Evolutionary conservation across 2,113 vertebrate species (phyloP), one percentile per base, ranked within the genome.

Genomic region (Stigmatopora nigra): DNA sequence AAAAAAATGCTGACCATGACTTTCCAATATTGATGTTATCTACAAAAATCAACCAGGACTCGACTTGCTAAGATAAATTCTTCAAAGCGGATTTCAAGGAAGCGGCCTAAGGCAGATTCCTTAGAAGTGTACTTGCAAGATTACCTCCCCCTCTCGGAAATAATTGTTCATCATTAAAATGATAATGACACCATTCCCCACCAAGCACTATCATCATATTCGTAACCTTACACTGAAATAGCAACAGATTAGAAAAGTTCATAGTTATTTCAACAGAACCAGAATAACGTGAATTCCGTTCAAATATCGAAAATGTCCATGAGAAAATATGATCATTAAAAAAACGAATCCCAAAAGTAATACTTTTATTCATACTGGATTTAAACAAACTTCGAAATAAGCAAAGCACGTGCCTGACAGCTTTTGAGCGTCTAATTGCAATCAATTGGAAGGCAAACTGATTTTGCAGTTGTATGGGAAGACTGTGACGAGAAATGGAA

Each of bases 11-110:
- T 19, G 41, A 71, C 31, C 20, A 51, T 52, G 41, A 68, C 62
- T 70, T 67, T 62, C 63, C 61, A 71, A 41, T 62, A 66, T 41
- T 66, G 65, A 47, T 56, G 20, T 77, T 67, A 58, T 38, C 52
- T 59, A 71, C 68, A 68, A 73, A 76, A 77, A 81, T 71, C 57
- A 76, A 81, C 71, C 57, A 76, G 22, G 36, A 62, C 14, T 51
- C 64, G 45, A 73, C 20, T 41, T 51, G 48, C 64, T 61, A 46
- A 66, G 61, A 35, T 14, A n/a, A 52, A 25, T 67, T 60, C 57
- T 58, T 69, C 20, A 46, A 66, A 65, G 67, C 55, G 60, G 68
- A 72, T 60, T 63, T 44, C 9, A 7, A 45, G 19, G 1, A n/a
- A 56, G 15, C 17, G 53, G 68, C 65, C 67, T 17, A 15, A 47